A percentile compares a stretch with the other conserved stretches of the same genome.
These are phyloP conservation scores for Tridacna crocea DNA, from an alignment of 2,888 invertebrate species.

Conservation along the genomic window DNA sequence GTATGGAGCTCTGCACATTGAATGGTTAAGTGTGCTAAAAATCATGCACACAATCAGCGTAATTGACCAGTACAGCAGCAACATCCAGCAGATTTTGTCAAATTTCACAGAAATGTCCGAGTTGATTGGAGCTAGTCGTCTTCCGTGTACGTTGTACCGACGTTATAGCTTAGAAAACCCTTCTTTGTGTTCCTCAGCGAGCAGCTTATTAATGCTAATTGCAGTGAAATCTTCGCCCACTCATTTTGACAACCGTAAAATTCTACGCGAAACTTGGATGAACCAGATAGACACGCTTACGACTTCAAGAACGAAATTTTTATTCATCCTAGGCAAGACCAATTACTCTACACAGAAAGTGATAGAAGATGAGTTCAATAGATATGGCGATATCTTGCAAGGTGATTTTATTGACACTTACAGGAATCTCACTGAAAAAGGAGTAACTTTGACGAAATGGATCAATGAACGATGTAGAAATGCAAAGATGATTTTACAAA, in stretches of 20 bases:
- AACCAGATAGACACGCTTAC: background rate
- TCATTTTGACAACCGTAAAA: background rate
- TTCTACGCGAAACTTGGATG: conserved; percentile 14
- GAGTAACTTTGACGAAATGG: background rate
- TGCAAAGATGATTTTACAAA: background rate
- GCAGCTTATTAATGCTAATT: background rate
- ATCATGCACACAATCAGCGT: no score
- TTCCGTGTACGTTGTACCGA: background rate
- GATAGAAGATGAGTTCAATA: background rate
- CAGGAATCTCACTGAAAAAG: background rate
- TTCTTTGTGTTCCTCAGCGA: background rate
- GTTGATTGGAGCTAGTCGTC: background rate
- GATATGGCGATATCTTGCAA: background rate
- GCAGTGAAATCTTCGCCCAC: background rate
- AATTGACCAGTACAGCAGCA: no score
- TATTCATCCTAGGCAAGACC: background rate
- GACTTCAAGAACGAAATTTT: background rate
- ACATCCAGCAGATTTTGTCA: background rate
- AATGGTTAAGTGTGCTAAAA: no score
- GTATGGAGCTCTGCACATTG: no score
- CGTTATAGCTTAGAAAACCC: background rate
- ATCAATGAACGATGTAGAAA: background rate
- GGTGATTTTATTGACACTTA: background rate
- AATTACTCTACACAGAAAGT: background rate
- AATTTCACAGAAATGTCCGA: background rate